A percentile compares a stretch with the other conserved stretches of the same genome.
Evolutionary conservation across 2,888 invertebrate genomes (phyloP).

Genomic region (Acrocyrtus sp.): DNA sequence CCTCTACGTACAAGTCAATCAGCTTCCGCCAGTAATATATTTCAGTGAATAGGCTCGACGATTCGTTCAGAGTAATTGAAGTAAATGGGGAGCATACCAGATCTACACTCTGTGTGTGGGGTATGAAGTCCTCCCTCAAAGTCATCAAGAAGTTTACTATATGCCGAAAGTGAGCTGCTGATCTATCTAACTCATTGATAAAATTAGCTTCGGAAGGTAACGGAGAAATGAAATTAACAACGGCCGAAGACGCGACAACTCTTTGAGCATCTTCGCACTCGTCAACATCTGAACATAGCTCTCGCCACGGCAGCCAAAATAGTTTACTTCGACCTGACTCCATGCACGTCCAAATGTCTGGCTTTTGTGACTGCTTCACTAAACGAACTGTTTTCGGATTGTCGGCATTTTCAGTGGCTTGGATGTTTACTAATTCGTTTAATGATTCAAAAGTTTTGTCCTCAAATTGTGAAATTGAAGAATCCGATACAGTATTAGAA

Average conservation of each 20-base stretch:
- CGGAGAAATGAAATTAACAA: constrained; percentile 47
- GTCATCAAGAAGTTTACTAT: constrained; percentile 56
- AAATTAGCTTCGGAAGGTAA: constrained; percentile 40
- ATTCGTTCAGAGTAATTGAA: constrained; percentile 47
- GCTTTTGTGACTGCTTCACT: constrained; percentile 2
- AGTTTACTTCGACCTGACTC: constrained; percentile 54
- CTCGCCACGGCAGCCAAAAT: constrained; percentile 58
- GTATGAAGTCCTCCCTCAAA: constrained; percentile 59
- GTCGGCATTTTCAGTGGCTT: too few relatives aligned
- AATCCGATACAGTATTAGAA: constrained; percentile 31
- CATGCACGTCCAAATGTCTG: constrained; percentile 52
- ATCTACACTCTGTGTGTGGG: constrained; percentile 59
- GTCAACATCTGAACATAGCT: constrained; percentile 47
- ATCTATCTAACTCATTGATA: constrained; percentile 48
- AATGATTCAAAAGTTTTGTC: constrained; percentile 50
- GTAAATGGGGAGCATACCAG: constrained; percentile 48
- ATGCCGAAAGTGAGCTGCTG: constrained; percentile 55
- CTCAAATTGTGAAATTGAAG: constrained; percentile 53
- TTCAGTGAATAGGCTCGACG: constrained; percentile 56
- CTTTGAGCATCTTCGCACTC: constrained; percentile 58
- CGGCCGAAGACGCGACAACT: constrained; percentile 39
- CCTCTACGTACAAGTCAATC: constrained; percentile 48
- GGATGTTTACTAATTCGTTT: constrained; percentile 16
- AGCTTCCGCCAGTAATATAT: constrained; percentile 59
- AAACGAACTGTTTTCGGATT: neutral